Evolutionary conservation across 2,888 invertebrate genomes (phyloP).

Genomic region (Villa cingulata): DNA sequence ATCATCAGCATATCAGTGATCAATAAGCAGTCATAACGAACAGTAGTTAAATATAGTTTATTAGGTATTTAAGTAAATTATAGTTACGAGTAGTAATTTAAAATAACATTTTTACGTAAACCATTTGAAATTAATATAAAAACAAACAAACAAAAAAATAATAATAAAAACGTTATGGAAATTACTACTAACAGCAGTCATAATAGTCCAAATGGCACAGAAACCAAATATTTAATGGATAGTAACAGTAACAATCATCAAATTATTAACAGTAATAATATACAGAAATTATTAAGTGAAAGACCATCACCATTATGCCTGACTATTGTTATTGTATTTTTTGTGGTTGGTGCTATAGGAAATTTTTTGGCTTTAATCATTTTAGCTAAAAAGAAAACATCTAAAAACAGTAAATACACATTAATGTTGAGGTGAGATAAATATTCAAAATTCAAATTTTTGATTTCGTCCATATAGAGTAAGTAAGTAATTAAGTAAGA

Average conservation of each 20-base stretch:
- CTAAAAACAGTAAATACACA: constrained; percentile 66
- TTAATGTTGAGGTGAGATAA: constrained; percentile 43
- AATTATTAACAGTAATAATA: not conserved
- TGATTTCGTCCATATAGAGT: too few relatives aligned
- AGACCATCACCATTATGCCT: not conserved
- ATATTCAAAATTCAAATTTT: too few relatives aligned
- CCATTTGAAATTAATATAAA: too few relatives aligned
- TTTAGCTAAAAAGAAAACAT: constrained; percentile 53
- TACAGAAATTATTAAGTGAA: not conserved
- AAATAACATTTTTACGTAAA: too few relatives aligned
- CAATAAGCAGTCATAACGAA: too few relatives aligned
- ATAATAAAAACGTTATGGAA: constrained; percentile 2
- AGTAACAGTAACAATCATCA: not conserved
- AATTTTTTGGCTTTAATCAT: constrained; percentile 65
- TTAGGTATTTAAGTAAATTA: too few relatives aligned
- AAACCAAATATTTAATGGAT: too few relatives aligned
- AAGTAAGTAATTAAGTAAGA: too few relatives aligned
- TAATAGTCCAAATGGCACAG: not conserved
- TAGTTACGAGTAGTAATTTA: too few relatives aligned
- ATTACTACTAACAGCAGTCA: constrained; percentile 1
- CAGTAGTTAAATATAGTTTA: too few relatives aligned
- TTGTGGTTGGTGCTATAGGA: constrained; percentile 54
- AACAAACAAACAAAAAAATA: not conserved
- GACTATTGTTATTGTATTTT: constrained; percentile 35
- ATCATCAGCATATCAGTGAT: too few relatives aligned